A percentile compares a stretch with the other conserved stretches of the same genome.
phyloP scores from a whole-genome alignment of 2,797 vertebrate genomes.

The Schizothorax lantsangensis region DNA sequence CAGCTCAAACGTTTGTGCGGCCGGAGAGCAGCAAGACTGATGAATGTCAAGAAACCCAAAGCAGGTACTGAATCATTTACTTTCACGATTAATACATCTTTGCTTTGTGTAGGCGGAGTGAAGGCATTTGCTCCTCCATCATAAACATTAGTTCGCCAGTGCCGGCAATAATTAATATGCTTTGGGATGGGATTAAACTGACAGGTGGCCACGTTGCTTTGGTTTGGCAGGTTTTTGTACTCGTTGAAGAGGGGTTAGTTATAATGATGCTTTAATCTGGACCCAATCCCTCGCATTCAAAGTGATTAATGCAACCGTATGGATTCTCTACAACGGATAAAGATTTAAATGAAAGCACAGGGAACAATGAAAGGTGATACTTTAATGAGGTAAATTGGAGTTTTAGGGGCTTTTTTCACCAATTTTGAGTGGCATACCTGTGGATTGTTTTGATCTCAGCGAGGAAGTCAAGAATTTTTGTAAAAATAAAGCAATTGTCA shows the following conservation, averaged over 20 bases:
- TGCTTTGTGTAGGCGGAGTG: not conserved
- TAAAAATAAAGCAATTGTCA: not conserved
- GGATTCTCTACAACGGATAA: not conserved
- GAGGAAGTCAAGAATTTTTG: slow-evolving; percentile 6
- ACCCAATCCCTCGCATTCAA: slow-evolving; percentile 3
- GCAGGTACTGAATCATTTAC: slow-evolving; percentile 16
- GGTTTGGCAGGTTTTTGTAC: slow-evolving; percentile 11
- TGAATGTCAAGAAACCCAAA: not conserved
- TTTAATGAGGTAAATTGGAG: slow-evolving; percentile 4
- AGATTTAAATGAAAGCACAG: not conserved
- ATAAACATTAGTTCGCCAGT: not conserved
- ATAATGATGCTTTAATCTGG: slow-evolving; percentile 44
- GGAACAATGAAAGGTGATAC: not conserved
- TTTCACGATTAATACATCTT: not conserved
- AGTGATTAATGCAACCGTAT: not conserved
- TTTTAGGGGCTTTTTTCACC: not conserved
- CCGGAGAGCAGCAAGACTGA: not conserved
- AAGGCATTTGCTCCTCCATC: slow-evolving; percentile 11
- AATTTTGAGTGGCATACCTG: slow-evolving; percentile 10
- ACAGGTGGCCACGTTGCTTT: slow-evolving; percentile 10
- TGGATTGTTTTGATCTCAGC: slow-evolving; percentile 9
- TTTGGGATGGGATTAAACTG: slow-evolving; percentile 2
- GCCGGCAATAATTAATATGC: not conserved
- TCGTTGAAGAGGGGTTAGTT: not conserved
- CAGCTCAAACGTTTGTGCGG: not conserved